phyloP scores from a whole-genome alignment of 2,888 invertebrate genomes.

The Coelopa pilipes region DNA sequence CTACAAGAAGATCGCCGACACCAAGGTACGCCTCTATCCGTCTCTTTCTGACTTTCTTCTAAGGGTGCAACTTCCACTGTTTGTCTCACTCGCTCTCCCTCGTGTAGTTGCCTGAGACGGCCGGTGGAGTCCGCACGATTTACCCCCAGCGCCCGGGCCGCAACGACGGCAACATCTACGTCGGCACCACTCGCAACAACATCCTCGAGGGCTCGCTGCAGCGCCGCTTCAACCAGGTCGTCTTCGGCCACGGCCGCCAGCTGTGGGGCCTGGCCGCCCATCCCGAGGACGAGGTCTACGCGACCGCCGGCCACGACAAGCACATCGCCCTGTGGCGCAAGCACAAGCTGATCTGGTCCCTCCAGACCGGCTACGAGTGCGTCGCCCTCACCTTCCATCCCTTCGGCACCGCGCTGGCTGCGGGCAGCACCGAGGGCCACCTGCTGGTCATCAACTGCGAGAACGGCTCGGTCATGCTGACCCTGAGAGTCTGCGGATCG shows the following conservation, averaged over 20 bases:
- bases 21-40: no score
- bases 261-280: slow-evolving; percentile 89
- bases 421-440: slow-evolving; percentile 91
- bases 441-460: slow-evolving; percentile 87
- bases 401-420: slow-evolving; percentile 85
- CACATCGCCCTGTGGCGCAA: slow-evolving; percentile 91
- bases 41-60: no score
- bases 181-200: slow-evolving; percentile 89
- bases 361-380: slow-evolving; percentile 90
- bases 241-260: slow-evolving; percentile 89
- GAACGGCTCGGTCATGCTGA: slow-evolving; percentile 85
- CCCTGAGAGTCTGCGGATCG: slow-evolving; percentile 86
- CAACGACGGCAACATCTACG: slow-evolving; percentile 90
- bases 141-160: slow-evolving; percentile 88
- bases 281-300: slow-evolving; percentile 90
- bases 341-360: slow-evolving; percentile 87
- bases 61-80: background rate
- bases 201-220: slow-evolving; percentile 91
- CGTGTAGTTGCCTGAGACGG: slow-evolving; percentile 81
- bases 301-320: slow-evolving; percentile 92
- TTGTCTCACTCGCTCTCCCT: background rate
- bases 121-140: slow-evolving; percentile 89
- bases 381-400: slow-evolving; percentile 89
- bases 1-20: slow-evolving; percentile 89
- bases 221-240: slow-evolving; percentile 85